Base-by-base conservation (phyloP, 1,140 invertebrate genomes). In the Procambarus virginalis region DNA sequence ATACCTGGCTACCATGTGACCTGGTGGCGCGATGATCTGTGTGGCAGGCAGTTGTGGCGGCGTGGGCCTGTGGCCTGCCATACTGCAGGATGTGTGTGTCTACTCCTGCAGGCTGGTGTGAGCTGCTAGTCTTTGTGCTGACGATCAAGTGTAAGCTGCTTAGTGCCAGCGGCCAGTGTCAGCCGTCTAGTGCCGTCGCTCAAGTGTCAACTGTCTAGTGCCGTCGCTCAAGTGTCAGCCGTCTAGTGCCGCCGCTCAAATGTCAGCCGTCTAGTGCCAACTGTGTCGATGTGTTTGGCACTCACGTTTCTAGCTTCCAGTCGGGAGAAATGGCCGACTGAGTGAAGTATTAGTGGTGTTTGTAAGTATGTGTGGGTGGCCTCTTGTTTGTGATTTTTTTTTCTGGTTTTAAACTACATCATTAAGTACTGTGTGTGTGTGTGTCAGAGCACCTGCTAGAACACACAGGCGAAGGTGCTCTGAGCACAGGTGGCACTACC, bases 181-280 rank as follows among this genome's bases (percentile, higher is more conserved):
- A 34, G 34, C 34, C 34, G 34, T 34, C 34, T 55, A 55, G 51
- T 9, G 51, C 51, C 12, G 51, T 55, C 34, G 34, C 34, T 34
- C 51, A 55, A 55, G 51, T 55, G 51, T 55, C 51, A 55, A 1
- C 2, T 4, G 51, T 55, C 8, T 9, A 55, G 51, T 55, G 51
- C 51, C 51, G 12, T 8, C 51, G 51, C 51, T 55, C 51, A 55
- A 5, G 2, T 55, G 51, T 3, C 51, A 8, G 12, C 1, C 12
- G 51, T 55, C 51, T 9, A 64, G 60, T 49, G 48, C 51, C 55
- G 60, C 8, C 51, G 49, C 77, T 51, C 49, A 22, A 49, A 22
- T 79, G n/a, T 55, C 55, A 51, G 79, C 20, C 34, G 51, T 81
- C 22, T 64, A 64, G 51, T 81, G 20, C 20, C 51, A 81, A 51